These are phyloP conservation scores for Cynaeus angustus DNA, from an alignment of 2,888 invertebrate genomes.

Conservation along the genomic window DNA sequence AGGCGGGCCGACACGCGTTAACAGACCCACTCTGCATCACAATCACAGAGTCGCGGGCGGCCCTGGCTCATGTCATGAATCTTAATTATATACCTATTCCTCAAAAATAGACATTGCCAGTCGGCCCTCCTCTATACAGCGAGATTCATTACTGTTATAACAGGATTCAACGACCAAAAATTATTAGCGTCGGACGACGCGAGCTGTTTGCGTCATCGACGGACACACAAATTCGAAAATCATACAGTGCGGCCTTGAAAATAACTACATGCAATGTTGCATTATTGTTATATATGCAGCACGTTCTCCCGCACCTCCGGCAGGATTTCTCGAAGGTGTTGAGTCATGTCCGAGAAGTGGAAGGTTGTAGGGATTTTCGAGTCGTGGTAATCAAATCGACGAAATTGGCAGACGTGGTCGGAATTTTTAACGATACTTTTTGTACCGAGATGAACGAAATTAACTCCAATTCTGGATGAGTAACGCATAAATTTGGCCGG, in stretches of 20 bases:
- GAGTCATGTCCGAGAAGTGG: constrained; percentile 34
- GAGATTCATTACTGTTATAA: constrained; percentile 50
- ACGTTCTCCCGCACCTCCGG: constrained; percentile 44
- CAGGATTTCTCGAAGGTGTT: constrained; percentile 40
- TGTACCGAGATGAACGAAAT: not conserved
- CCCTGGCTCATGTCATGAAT: constrained; percentile 63
- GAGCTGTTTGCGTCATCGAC: constrained; percentile 25
- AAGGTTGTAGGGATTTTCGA: constrained; percentile 11
- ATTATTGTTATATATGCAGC: constrained; percentile 39
- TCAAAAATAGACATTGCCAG: constrained; percentile 52
- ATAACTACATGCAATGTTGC: constrained; percentile 36
- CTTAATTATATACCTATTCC: constrained; percentile 61
- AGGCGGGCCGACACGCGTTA: constrained; percentile 69
- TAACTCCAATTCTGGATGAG: not conserved
- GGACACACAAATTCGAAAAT: constrained; percentile 17
- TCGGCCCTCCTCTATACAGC: constrained; percentile 48
- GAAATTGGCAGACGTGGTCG: not conserved
- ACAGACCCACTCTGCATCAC: constrained; percentile 66
- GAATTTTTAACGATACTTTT: not conserved
- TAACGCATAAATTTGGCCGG: not conserved
- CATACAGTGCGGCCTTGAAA: constrained; percentile 36
- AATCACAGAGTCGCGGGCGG: constrained; percentile 66
- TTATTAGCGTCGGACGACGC: constrained; percentile 27
- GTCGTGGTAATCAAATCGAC: constrained; percentile 8
- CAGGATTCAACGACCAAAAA: constrained; percentile 44